Evolutionary conservation across 2,797 vertebrate genomes (phyloP).

Genomic region (Dendrocincla fuliginosa): DNA sequence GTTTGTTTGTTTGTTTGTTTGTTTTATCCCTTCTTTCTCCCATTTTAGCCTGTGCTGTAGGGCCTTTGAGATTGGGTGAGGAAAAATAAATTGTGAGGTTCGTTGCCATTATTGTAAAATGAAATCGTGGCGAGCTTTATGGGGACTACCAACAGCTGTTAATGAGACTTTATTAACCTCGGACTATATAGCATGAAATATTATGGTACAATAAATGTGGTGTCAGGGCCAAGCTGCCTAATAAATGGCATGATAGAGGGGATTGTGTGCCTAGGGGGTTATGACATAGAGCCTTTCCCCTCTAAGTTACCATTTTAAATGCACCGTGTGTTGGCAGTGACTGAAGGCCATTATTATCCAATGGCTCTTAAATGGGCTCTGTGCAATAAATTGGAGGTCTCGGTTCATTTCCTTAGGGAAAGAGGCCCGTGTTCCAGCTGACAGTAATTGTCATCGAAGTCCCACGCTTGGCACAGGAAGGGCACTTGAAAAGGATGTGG

Average conservation of each 20-base stretch:
- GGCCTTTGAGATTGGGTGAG: constrained; percentile 49
- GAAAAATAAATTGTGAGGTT: not conserved
- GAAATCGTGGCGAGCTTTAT: constrained; percentile 54
- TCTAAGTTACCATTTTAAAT: constrained; percentile 40
- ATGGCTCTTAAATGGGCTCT: not conserved
- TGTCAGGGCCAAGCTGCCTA: constrained; percentile 22
- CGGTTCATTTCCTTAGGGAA: not conserved
- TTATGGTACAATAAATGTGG: constrained; percentile 41
- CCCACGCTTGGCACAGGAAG: not conserved
- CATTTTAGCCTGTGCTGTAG: constrained; percentile 43
- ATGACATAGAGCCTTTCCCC: not conserved
- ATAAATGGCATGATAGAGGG: constrained; percentile 40
- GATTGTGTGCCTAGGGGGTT: not conserved
- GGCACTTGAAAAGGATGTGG: not conserved
- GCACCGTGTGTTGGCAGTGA: not conserved
- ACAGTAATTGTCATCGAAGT: not conserved
- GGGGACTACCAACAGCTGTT: constrained; percentile 34
- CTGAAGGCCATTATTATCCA: constrained; percentile 7
- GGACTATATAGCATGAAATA: constrained; percentile 35
- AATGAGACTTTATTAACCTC: constrained; percentile 73
- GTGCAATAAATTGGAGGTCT: constrained; percentile 34
- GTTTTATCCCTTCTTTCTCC: no score
- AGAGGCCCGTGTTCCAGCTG: not conserved
- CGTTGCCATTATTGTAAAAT: constrained; percentile 51
- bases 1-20: not conserved